Percentiles rank a stretch among this genome's conserved stretches.
These are phyloP conservation scores for Psophia crepitans DNA, from an alignment of 2,113 vertebrate genomes.

Conservation along the genomic window DNA sequence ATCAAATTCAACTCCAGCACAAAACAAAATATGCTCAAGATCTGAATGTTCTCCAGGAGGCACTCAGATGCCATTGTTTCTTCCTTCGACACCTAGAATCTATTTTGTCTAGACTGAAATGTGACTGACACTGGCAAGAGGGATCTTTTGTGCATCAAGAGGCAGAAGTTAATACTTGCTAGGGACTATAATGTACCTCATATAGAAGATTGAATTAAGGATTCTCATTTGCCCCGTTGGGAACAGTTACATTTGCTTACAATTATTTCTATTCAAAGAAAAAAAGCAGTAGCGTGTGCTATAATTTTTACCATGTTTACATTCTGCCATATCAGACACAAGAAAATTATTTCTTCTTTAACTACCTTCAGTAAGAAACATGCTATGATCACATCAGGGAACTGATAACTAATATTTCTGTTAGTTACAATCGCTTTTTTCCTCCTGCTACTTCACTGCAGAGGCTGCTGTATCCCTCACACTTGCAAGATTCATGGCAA, in stretches of 20 bases:
- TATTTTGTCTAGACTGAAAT: constrained; percentile 16
- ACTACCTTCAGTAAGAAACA: not conserved
- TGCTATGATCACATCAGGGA: not conserved
- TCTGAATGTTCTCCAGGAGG: constrained; percentile 29
- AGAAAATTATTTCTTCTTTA: not conserved
- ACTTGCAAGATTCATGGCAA: not conserved
- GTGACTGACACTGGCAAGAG: not conserved
- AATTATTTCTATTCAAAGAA: not conserved
- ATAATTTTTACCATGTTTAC: not conserved
- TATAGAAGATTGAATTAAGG: not conserved
- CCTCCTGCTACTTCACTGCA: not conserved
- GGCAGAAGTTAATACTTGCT: not conserved
- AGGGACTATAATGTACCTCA: not conserved
- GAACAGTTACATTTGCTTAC: not conserved
- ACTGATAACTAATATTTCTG: not conserved
- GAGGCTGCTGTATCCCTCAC: not conserved
- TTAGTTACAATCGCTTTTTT: not conserved
- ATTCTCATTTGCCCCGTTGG: not conserved
- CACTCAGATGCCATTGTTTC: not conserved
- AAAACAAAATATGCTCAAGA: not conserved
- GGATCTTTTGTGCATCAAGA: not conserved
- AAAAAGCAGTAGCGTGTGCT: not conserved
- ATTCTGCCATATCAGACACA: not conserved
- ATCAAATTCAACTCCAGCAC: constrained; percentile 26
- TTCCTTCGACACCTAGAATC: not conserved